These are phyloP conservation scores for Florisuga fusca DNA, from an alignment of 2,797 vertebrate species.

Conservation along the genomic window DNA sequence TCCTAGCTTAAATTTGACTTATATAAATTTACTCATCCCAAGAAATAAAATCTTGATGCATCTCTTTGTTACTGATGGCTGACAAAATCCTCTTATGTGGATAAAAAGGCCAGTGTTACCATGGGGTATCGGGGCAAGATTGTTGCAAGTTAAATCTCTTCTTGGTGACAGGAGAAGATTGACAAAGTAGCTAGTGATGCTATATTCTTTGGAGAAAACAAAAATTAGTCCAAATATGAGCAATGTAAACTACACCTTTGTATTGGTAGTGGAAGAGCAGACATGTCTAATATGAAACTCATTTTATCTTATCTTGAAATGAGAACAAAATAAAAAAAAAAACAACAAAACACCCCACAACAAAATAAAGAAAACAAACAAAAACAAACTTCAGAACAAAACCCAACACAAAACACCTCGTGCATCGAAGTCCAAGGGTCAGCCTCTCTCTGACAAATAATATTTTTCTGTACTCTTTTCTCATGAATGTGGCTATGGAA, in stretches of 20 bases:
- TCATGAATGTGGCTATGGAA: no score
- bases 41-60: not conserved
- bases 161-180: not conserved
- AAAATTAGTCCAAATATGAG: not conserved
- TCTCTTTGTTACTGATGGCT: not conserved
- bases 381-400: no score
- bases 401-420: no score
- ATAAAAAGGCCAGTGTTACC: not conserved
- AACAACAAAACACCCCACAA: no score
- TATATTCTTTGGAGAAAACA: not conserved
- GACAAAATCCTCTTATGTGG: not conserved
- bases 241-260: not conserved
- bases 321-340: not conserved
- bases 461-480: no score
- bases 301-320: not conserved
- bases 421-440: no score
- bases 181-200: not conserved
- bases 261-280: not conserved
- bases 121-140: not conserved
- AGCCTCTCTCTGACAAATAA: no score
- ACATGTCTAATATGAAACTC: not conserved
- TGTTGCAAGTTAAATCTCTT: not conserved
- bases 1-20: not conserved
- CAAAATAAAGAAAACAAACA: no score
- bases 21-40: not conserved